phyloP scores from a whole-genome alignment of 2,888 invertebrate species.

The Branchipolynoe longqiensis region DNA sequence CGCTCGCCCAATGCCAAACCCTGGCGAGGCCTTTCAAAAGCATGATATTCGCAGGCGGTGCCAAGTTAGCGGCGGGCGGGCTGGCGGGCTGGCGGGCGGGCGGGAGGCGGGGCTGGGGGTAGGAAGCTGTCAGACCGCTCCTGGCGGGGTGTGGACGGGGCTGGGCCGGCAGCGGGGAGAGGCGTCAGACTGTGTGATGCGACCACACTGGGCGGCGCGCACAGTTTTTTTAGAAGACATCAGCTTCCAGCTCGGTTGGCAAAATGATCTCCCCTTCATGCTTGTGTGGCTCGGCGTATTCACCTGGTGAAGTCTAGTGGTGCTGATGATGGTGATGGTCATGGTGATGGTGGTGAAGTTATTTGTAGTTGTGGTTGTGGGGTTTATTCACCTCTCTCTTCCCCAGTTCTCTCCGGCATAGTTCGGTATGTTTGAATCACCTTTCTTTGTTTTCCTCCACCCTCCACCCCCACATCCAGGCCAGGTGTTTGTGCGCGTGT shows the following conservation, averaged over 20 bases:
- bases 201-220: neutral
- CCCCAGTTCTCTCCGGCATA: no score
- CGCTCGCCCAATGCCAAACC: neutral
- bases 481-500: no score
- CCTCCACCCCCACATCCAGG: no score
- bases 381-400: no score
- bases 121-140: neutral
- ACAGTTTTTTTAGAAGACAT: no score
- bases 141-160: neutral
- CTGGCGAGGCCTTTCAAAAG: conserved; percentile 20
- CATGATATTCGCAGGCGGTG: conserved; percentile 30
- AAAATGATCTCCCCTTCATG: conserved; percentile 10
- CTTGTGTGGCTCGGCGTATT: neutral
- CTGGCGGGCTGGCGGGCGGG: neutral
- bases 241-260: conserved; percentile 1
- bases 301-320: no score
- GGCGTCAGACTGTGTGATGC: conserved; percentile 22
- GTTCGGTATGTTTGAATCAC: no score
- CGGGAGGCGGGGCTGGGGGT: neutral
- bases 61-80: conserved; percentile 30
- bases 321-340: no score
- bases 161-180: neutral
- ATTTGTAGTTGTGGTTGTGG: no score
- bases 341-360: no score
- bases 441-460: no score